Base-by-base conservation (phyloP, 2,888 invertebrate species). In the Biston betularia region DNA sequence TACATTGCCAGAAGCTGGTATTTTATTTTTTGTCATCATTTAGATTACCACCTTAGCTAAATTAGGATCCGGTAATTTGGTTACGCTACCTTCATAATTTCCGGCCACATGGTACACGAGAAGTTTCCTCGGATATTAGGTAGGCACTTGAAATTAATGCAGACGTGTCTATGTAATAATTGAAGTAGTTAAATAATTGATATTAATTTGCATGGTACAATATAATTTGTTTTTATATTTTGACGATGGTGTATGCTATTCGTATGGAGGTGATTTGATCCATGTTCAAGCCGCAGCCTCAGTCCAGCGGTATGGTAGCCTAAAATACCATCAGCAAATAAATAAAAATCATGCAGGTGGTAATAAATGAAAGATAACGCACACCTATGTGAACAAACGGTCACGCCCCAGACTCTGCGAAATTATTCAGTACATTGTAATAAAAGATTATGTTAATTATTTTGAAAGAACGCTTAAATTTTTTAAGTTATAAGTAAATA, bases 61-160 rank as follows among this genome's bases (percentile, higher is more conserved):
- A 78, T 82, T 80, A 79, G 79, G 78, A 79, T 77, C 77, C 75
- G 71, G 73, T 76, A 73, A 74, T 72, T 72, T 69, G 56, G 74
- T 79, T 80, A 73, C 69, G 70, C 71, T 72, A 72, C 70, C 69
- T 76, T 73, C 71, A 69, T 73, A 70, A 74, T 72, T 71, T 77
- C 66, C 73, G 72, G 72, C 70, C 74, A 74, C 58, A 65, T 73
- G 71, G 68, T 68, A 65, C 62, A 67, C 53, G 52, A 49, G 48
- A 66, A 66, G 60, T 62, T 69, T 35, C 62, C 69, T 69, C 55
- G 49, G 64, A 62, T 68, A 66, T 69, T 69, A 69, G 24, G 48
- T 66, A 54, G 34, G 34, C 48, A 38, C 46, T 57, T 42, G 40
- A 42, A 58, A 40, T 40, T 7, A 48, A 35, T 38, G 46, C 44